Evolutionary conservation across 1,140 invertebrate species (phyloP), one percentile per base, ranked within the genome.

Genomic region (Drosophila pallidifrons): DNA sequence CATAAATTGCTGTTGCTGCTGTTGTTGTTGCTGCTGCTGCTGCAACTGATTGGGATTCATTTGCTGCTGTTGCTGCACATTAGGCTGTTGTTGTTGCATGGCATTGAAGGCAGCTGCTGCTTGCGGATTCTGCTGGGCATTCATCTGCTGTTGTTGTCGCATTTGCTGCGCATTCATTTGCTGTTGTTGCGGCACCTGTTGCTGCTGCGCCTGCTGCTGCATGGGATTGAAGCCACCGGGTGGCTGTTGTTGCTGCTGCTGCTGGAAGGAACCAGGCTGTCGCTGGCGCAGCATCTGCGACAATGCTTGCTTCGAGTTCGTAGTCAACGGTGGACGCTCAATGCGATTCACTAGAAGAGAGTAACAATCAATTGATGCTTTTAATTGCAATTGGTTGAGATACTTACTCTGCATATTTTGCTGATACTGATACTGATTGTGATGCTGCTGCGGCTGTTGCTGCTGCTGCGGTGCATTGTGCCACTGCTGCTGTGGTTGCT

Each of bases 221-320:
- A 94, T 93, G 0, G 93, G 93, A 83, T 93, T 94, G 43, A 93
- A 93, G 5, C 79, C 81, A 1, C 93, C 91, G 2, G 93, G 94
- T n/a, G 68, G 54, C 25, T 86, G 82, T 13, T 82, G 81, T 1
- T 82, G 91, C 13, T 93, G 92, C 43, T 93, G 93, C 57, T 93
- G 93, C 46, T 93, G 88, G 76, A 94, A 95, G n/a, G 95, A 93
- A 83, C 95, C 92, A 32, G 30, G 77, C 25, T 68, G 64, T 46
- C 95, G 93, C 75, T 96, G 94, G 1, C 97, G 94, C 52, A 98
- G 93, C 96, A 98, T 97, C 75, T 97, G 96, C 2, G 96, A 96
- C 2, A 98, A 92, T 1, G 97, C 97, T 89, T 97, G 96, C 82
- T 98, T 98, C 0, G 97, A 97, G 68, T 96, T 95, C 1, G 81